Conservation (phyloP, 2,113 vertebrate genomes). For the Plectropomus leopardus region DNA sequence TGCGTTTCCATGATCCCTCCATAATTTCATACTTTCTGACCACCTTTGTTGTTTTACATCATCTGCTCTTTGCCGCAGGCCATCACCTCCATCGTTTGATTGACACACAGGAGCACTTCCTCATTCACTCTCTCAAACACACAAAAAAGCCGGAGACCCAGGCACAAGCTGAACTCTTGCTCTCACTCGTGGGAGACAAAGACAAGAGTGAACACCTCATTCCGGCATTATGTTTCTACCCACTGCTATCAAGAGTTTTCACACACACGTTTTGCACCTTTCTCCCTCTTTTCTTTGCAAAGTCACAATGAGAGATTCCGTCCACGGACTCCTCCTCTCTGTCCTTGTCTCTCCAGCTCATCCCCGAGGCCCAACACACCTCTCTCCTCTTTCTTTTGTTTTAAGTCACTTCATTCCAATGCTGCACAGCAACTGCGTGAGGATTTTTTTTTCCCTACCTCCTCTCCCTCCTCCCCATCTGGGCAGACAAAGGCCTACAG, state of each 20-base stretch:
- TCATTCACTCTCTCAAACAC: not conserved
- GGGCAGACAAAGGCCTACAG: slow-evolving; percentile 53
- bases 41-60: not conserved
- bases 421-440: slow-evolving; percentile 49
- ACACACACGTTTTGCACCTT: slow-evolving; percentile 37
- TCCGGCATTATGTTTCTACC: slow-evolving; percentile 26
- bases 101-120: not conserved
- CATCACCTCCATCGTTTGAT: slow-evolving; percentile 3
- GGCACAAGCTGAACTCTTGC: slow-evolving; percentile 35
- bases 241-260: slow-evolving; percentile 40
- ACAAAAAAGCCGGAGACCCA: not conserved
- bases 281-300: slow-evolving; percentile 57
- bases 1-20: not conserved
- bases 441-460: slow-evolving; percentile 3
- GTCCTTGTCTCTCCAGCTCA: slow-evolving; percentile 66
- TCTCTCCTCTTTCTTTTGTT: slow-evolving; percentile 60
- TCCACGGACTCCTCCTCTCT: slow-evolving; percentile 69
- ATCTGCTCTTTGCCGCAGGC: not conserved
- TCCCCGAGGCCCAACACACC: slow-evolving; percentile 63
- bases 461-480: slow-evolving; percentile 46
- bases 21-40: not conserved
- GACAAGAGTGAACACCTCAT: slow-evolving; percentile 55
- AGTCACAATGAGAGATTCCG: slow-evolving; percentile 75
- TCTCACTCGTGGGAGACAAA: slow-evolving; percentile 49
- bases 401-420: slow-evolving; percentile 79